Conservation (phyloP, 2,888 invertebrate genomes). For the Byasa hedistus region DNA sequence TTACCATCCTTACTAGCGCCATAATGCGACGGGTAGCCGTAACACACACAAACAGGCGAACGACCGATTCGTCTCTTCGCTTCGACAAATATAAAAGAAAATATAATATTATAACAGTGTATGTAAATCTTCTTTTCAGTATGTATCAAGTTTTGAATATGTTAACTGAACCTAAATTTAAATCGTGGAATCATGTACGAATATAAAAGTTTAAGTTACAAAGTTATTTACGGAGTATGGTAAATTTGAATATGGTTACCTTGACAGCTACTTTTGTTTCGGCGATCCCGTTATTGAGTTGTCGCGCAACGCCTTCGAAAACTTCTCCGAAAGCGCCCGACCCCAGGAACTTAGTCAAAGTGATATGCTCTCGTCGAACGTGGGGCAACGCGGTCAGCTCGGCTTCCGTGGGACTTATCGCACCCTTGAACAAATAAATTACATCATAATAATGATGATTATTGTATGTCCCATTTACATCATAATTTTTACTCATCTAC, state of each 20-base stretch:
- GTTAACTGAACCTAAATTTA: too few species aligned
- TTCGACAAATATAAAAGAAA: too few species aligned
- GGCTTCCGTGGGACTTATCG: conserved; percentile 83
- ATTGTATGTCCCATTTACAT: background rate
- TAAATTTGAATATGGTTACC: conserved; percentile 70
- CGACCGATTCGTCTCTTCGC: too few species aligned
- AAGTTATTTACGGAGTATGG: too few species aligned
- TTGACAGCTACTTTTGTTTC: conserved; percentile 95
- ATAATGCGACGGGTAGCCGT: too few species aligned
- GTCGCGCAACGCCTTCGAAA: conserved; percentile 92
- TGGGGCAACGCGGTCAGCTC: conserved; percentile 91
- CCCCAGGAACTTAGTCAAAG: conserved; percentile 92
- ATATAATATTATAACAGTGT: too few species aligned
- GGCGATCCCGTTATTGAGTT: conserved; percentile 78
- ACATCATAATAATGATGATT: background rate
- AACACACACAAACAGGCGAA: too few species aligned
- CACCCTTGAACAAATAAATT: conserved; percentile 49
- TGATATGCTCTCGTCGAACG: conserved; percentile 91
- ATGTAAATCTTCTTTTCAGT: too few species aligned
- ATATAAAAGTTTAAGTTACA: too few species aligned
- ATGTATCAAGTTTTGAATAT: too few species aligned
- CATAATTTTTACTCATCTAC: background rate
- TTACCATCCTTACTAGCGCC: too few species aligned
- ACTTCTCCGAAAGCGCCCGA: conserved; percentile 99
- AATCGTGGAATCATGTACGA: too few species aligned